Conservation (phyloP, 2,888 invertebrate genomes). For the Epistrophe grossulariae region DNA sequence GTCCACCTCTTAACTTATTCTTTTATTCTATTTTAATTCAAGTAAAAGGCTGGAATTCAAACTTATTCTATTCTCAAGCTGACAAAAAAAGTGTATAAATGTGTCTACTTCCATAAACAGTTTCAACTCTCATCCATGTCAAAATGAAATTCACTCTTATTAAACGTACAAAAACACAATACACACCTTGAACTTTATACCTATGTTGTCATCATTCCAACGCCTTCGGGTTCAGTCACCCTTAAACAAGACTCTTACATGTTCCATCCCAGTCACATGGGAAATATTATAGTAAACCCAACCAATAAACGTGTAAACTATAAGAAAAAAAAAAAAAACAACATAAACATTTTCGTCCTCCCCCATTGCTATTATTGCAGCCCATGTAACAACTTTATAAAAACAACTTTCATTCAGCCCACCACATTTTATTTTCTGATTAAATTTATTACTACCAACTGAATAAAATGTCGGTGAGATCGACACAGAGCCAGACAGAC, state of each 20-base stretch:
- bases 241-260: conserved; percentile 40
- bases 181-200: conserved; percentile 18
- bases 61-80: conserved; percentile 9
- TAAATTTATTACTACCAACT: conserved; percentile 45
- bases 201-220: conserved; percentile 24
- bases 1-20: too few species aligned
- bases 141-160: not conserved
- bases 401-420: conserved; percentile 31
- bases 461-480: not conserved
- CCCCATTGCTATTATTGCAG: not conserved
- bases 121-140: not conserved
- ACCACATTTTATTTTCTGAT: conserved; percentile 18
- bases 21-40: too few species aligned
- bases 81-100: conserved; percentile 24
- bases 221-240: conserved; percentile 42
- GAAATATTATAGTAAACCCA: conserved; percentile 26
- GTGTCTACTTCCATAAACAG: not conserved
- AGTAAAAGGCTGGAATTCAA: too few species aligned
- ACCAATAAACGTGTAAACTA: conserved; percentile 52
- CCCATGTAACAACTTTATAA: not conserved
- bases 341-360: conserved; percentile 42
- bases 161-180: too few species aligned
- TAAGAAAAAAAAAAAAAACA: conserved; percentile 51
- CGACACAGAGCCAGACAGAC: not conserved
- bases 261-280: conserved; percentile 40